phyloP scores from a whole-genome alignment of 2,113 vertebrate genomes.

The Thinocorus orbignyianus region DNA sequence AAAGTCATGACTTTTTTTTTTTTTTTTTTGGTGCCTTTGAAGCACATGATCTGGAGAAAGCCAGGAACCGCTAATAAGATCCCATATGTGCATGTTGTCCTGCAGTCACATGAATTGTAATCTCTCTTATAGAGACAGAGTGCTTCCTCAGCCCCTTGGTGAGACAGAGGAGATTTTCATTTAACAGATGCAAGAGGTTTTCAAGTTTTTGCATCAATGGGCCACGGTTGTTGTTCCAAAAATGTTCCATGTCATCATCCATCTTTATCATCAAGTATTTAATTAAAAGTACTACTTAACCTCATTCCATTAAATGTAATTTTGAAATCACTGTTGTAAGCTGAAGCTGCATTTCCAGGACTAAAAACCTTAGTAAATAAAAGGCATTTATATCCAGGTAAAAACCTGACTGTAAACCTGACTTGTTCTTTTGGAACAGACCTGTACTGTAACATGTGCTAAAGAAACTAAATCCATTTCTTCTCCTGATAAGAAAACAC shows the following conservation, averaged over 20 bases:
- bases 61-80: slow-evolving; percentile 3
- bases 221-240: not conserved
- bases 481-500: not conserved
- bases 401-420: not conserved
- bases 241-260: not conserved
- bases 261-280: not conserved
- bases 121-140: not conserved
- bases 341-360: not conserved
- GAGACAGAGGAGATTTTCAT: not conserved
- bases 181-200: not conserved
- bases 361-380: not conserved
- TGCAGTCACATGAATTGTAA: not conserved
- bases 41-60: slow-evolving; percentile 1
- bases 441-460: not conserved
- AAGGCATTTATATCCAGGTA: not conserved
- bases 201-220: not conserved
- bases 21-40: not conserved
- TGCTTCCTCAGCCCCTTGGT: not conserved
- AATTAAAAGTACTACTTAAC: not conserved
- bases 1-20: not conserved
- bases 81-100: not conserved
- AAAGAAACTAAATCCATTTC: not conserved
- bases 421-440: not conserved
- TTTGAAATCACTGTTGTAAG: not conserved
- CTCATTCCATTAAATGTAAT: not conserved